A percentile compares a stretch with the other conserved stretches of the same genome.
Evolutionary conservation across 1,140 invertebrate genomes (phyloP).

Genomic region (Heliconius hermathena): DNA sequence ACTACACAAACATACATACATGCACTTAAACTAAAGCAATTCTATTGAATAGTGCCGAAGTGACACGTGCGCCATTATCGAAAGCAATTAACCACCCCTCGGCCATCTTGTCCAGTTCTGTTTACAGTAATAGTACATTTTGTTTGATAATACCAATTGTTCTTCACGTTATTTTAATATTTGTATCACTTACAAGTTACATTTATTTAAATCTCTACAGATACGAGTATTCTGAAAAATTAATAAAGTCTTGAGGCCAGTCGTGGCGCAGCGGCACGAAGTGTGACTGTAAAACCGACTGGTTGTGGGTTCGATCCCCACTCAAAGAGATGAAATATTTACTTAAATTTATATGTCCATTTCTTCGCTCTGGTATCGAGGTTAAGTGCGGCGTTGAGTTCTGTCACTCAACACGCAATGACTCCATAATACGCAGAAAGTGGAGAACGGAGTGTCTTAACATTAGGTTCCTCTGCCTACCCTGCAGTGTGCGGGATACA

Average conservation of each 20-base stretch:
- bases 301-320: too few relatives aligned
- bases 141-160: not conserved
- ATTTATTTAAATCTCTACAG: not conserved
- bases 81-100: slow-evolving; percentile 47
- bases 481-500: too few relatives aligned
- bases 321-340: too few relatives aligned
- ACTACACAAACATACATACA: not conserved
- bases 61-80: slow-evolving; percentile 36
- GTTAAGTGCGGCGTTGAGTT: too few relatives aligned
- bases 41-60: not conserved
- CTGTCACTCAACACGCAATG: too few relatives aligned
- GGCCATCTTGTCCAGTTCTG: slow-evolving; percentile 21
- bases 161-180: not conserved
- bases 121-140: not conserved
- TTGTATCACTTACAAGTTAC: not conserved
- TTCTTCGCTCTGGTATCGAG: too few relatives aligned
- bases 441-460: too few relatives aligned
- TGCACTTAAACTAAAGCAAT: slow-evolving; percentile 4
- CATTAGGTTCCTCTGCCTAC: too few relatives aligned
- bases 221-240: not conserved
- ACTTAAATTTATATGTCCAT: too few relatives aligned
- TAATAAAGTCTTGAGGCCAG: not conserved
- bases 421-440: too few relatives aligned
- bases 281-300: too few relatives aligned
- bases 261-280: too few relatives aligned